Evolutionary conservation across 2,113 vertebrate species (phyloP), one percentile per base, ranked within the genome.

Genomic region (Paramormyrops kingsleyae): DNA sequence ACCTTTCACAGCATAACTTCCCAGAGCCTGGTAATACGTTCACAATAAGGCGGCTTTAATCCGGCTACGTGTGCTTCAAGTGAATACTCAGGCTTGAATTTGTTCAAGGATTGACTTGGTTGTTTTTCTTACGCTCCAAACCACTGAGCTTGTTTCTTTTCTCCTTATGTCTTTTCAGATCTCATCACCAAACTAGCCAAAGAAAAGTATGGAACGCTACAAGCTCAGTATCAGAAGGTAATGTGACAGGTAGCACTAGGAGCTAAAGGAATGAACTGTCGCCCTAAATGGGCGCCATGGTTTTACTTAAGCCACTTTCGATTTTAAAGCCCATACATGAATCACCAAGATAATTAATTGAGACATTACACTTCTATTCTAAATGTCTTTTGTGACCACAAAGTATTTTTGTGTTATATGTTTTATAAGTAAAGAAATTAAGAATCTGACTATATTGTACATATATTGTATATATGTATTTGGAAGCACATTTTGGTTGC

Each of bases 171-270:
- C 31, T 13, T 92, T 94, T 91, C 94, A 97, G 97, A 96, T 92
- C 93, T 95, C 90, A 7, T 97, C 89, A 95, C 90, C 95, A 95
- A 95, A 92, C 0, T 96, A 92, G 89, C 95, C 89, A 93, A 95
- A 83, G 95, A 95, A 90, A 93, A 94, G 88, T 94, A 94, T 92
- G 95, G 95, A 91, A 89, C 90, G 80, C 53, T 92, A 47, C 90
- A 94, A 49, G 89, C 87, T 4, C 92, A 97, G 91, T 96, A 95
- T 92, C 92, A 96, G 27, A 95, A 96, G 96, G 97, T 97, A 97
- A 96, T 80, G 85, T 52, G 84, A 24, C 9, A 44, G 46, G 31
- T 39, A n/a, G 2, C 21, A 4, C 49, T 74, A 44, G 87, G 6
- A 62, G 53, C 15, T 42, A 8, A 46, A 42, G 39, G 21, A 47